phyloP scores from a whole-genome alignment of 2,113 vertebrate species.

The Naja naja region DNA sequence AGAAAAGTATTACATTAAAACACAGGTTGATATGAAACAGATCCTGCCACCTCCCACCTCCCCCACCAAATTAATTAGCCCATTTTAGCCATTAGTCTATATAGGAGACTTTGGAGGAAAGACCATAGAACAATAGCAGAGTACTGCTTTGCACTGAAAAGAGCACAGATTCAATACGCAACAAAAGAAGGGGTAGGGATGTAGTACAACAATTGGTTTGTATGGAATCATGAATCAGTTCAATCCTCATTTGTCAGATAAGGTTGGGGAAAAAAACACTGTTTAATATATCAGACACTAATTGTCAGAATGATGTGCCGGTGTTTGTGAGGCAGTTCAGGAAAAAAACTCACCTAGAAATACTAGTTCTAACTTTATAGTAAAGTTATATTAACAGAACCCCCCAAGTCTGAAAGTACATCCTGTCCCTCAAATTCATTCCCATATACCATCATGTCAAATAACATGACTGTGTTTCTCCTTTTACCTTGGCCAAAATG shows the following conservation, averaged over 20 bases:
- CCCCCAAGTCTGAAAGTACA: neutral
- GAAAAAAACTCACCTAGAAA: neutral
- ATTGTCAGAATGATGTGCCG: neutral
- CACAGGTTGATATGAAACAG: neutral
- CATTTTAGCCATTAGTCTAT: neutral
- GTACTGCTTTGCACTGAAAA: neutral
- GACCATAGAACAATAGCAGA: too few species aligned
- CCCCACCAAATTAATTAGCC: neutral
- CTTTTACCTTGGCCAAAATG: neutral
- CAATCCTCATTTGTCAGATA: neutral
- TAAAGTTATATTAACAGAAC: neutral
- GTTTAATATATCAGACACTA: neutral
- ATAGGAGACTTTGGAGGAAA: neutral
- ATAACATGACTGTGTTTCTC: neutral
- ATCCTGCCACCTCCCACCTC: neutral
- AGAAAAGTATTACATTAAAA: neutral
- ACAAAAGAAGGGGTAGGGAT: neutral
- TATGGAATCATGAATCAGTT: neutral
- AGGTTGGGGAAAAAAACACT: too few species aligned
- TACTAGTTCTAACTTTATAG: neutral
- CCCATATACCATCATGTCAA: neutral
- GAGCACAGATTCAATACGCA: neutral
- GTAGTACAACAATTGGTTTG: neutral
- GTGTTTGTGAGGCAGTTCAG: neutral
- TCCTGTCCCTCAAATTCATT: neutral